Base-by-base conservation (phyloP, 2,113 vertebrate species). In the Oreochromis niloticus region DNA sequence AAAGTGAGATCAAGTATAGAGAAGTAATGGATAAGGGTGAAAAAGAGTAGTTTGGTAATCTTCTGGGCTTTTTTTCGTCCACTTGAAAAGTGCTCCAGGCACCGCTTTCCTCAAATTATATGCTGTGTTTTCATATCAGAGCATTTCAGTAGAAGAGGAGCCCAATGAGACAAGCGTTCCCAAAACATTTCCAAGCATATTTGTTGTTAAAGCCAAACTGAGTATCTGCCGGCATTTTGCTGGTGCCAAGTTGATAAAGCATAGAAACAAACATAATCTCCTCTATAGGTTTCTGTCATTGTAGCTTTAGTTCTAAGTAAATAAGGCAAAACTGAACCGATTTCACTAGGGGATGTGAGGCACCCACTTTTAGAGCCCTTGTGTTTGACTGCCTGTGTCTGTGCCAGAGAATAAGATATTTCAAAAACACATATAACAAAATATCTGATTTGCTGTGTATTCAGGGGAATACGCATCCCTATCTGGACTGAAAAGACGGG, bases 341-440 rank as follows among this genome's bases (percentile, higher is more conserved):
- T 85, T 84, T 82, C 6, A 5, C 78, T 50, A 30, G 46, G 43
- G 71, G 71, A 81, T 14, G 32, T 14, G 19, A 68, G 19, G 59
- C 27, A 30, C 27, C 34, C 63, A 78, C 80, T 82, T 68, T 46
- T 2, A 8, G 52, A 43, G 24, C 56, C 79, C n/a, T 50, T 9
- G 80, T 30, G 63, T 87, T 82, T 78, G 88, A 88, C 81, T 81
- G 82, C 12, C 41, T 61, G 43, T 22, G 22, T 59, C 17, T 80
- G 34, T 80, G 84, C 63, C 12, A 66, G 52, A 79, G 52, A 86
- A 88, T 81, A 80, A 73, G 61, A 83, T 78, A 85, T 85, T 87
- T 75, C 88, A 88, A 88, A 39, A 92, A 87, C 87, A 93, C 88
- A 94, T 81, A 85, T 34, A 85, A 80, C 48, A 84, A 88, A 81